Evolutionary conservation across 2,888 invertebrate species (phyloP), one percentile per base, ranked within the genome.

Genomic region (Siphonodentalium dalli): DNA sequence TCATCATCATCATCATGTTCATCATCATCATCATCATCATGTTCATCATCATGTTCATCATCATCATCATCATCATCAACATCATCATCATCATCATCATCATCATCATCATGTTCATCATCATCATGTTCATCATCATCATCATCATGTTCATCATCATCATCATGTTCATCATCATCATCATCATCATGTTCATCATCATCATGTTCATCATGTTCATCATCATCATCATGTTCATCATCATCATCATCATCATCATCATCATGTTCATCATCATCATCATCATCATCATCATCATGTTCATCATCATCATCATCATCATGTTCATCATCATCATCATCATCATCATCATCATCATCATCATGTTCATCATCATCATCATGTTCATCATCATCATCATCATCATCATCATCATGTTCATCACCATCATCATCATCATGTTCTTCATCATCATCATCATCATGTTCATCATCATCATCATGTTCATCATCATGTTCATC

Each of bases 81-180:
- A 29, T 29, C 31, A 29, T 13, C 31, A 51, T 35, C 44, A 51
- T 35, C 34, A 51, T 35, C 35, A 51, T 50, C 43, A 45, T 50
- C 50, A 23, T 50, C 50, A 50, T 50, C 50, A 45, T 37, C 45
- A 46, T 37, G 44, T 37, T 45, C 44, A 45, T 45, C 51, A 51
- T 45, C 51, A 51, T 45, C 51, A 51, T 26, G 37, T 45, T 24
- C 45, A 51, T 35, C 45, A 51, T 35, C 45, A 51, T 37, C 38
- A 46, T 27, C 37, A 37, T 26, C 37, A 46, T 27, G 37, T 8
- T 37, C 27, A 35, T 21, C 20, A 23, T 23, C 24, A 18, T 40
- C 18, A 29, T 29, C 31, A 29, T 29, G 9, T 11, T 29, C 31
- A 29, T 29, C 31, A 29, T 29, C 13, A 29, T 29, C 31, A 29